Base-by-base conservation (phyloP, 2,888 invertebrate species). In the Aricia artaxerxes region DNA sequence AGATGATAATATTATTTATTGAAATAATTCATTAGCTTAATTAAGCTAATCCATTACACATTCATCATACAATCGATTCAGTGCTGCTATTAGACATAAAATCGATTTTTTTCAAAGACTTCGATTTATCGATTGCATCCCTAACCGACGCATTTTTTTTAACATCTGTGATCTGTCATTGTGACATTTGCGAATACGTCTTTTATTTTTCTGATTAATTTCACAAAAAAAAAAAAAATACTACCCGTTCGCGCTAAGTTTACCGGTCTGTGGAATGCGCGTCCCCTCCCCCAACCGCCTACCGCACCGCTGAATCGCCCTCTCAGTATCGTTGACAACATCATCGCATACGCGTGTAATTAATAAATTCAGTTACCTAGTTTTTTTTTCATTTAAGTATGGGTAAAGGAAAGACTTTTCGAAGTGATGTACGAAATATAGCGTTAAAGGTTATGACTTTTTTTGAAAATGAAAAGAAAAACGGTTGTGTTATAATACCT, bases 241-340 rank as follows among this genome's bases (percentile, higher is more conserved):
- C 13, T 57, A 57, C 57, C 57, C 57, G 57, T 57, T 57, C 57
- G 53, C 53, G 16, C 11, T 57, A 57, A 57, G 57, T 57, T 57
- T 57, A 16, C 57, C 57, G 57, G 57, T 57, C 57, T 57, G 57
- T 57, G 57, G 57, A 57, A 57, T 57, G 13, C 57, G 44, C 44
- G 44, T 44, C 44, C 44, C 44, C 44, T 44, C 44, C 44, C 44
- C 44, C 44, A 44, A 44, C 57, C 57, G 57, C 57, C 57, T 57
- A 57, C 57, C 57, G 57, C 57, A 57, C 57, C 57, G 57, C 57
- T 57, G 57, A 57, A 57, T 57, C 57, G 57, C 57, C 57, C 57
- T 57, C 57, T 57, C 57, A 57, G 57, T 57, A 57, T 57, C 57
- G 57, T 57, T 57, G 57, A 57, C 57, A 57, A 57, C 57, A 16